Conservation (phyloP, 2,888 invertebrate species). For the Tethea ocularis region DNA sequence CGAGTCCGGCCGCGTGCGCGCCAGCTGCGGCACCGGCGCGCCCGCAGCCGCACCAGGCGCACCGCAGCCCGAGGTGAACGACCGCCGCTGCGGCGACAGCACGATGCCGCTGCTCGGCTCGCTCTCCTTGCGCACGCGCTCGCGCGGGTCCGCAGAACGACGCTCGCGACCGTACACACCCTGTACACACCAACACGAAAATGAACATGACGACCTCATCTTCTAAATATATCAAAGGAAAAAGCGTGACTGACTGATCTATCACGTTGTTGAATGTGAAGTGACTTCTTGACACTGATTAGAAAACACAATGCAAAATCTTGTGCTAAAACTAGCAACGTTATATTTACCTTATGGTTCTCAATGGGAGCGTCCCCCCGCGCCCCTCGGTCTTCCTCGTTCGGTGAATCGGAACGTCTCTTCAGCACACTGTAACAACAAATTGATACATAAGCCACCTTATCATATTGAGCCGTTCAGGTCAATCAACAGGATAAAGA, state of each 20-base stretch:
- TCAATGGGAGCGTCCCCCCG: slow-evolving; percentile 79
- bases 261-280: too few species aligned
- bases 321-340: neutral
- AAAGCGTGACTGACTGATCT: too few species aligned
- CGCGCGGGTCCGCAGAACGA: slow-evolving; percentile 87
- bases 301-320: neutral
- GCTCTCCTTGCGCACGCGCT: slow-evolving; percentile 91
- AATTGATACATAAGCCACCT: neutral
- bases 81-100: slow-evolving; percentile 92
- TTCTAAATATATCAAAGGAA: too few species aligned
- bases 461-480: neutral
- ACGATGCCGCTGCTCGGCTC: slow-evolving; percentile 88
- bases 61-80: slow-evolving; percentile 94
- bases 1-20: slow-evolving; percentile 79
- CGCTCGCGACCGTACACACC: slow-evolving; percentile 69
- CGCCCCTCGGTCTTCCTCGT: slow-evolving; percentile 84
- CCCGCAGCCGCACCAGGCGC: slow-evolving; percentile 84
- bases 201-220: too few species aligned
- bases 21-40: slow-evolving; percentile 74
- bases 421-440: slow-evolving; percentile 67
- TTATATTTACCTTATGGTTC: slow-evolving; percentile 81
- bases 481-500: too few species aligned
- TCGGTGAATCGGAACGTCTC: slow-evolving; percentile 83
- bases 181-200: too few species aligned
- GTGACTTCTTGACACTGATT: too few species aligned